Percentiles rank a stretch among this genome's conserved stretches.
Conservation (phyloP, 2,797 vertebrate genomes). For the Aselliscus stoliczkanus region DNA sequence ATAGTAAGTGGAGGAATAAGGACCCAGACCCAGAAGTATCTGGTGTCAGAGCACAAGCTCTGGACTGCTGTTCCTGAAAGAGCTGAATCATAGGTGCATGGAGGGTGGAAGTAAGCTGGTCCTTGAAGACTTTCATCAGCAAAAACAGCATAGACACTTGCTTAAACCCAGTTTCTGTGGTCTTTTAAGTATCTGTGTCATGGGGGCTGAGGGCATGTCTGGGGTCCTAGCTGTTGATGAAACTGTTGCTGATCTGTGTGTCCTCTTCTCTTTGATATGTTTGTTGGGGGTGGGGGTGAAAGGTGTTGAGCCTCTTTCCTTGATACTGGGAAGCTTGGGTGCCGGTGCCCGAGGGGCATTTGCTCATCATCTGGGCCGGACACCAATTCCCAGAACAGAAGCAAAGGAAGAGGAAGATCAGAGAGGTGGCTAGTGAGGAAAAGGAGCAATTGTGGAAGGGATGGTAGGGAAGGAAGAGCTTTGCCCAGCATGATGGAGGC, state of each 20-base stretch:
- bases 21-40: fast-evolving
- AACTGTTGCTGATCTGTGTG: fast-evolving
- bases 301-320: not conserved
- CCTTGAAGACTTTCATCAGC: not conserved
- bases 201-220: fast-evolving
- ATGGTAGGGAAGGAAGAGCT: not conserved
- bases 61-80: not conserved
- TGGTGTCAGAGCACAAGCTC: not conserved
- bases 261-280: no score
- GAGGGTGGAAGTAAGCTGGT: not conserved
- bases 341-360: not conserved
- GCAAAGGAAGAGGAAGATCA: not conserved
- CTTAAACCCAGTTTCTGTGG: not conserved
- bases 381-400: not conserved
- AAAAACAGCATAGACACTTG: not conserved
- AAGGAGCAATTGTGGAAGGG: not conserved
- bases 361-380: not conserved
- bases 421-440: not conserved
- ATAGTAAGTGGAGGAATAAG: not conserved
- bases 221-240: no score
- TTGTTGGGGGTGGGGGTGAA: no score
- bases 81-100: not conserved
- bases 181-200: no score
- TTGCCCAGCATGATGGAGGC: no score
- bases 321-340: not conserved